phyloP scores from a whole-genome alignment of 2,113 vertebrate genomes.

The Chrysochloris asiatica region DNA sequence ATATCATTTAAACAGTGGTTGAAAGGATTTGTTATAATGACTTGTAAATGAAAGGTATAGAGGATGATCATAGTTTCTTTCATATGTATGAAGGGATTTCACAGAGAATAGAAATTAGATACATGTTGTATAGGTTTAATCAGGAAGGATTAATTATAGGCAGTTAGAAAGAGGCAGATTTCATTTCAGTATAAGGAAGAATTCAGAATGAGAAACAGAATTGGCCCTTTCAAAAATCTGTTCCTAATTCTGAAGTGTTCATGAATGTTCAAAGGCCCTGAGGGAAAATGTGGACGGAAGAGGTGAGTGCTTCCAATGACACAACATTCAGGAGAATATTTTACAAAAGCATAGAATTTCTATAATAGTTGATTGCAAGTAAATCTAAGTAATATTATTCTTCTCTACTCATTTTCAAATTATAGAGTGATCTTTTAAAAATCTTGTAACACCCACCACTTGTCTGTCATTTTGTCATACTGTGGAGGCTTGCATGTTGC shows the following conservation, averaged over 20 bases:
- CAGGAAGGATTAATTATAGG: background rate
- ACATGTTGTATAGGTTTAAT: background rate
- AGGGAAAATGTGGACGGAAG: background rate
- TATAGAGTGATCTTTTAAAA: too few relatives aligned
- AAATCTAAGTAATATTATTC: conserved; percentile 2
- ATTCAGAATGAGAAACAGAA: background rate
- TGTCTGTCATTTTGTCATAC: too few relatives aligned
- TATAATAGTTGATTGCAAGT: conserved; percentile 26
- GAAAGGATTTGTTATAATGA: too few relatives aligned
- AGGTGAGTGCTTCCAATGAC: background rate
- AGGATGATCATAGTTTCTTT: conserved; percentile 7
- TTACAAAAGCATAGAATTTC: background rate
- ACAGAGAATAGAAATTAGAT: background rate
- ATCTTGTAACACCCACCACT: too few relatives aligned
- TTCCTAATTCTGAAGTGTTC: conserved; percentile 17
- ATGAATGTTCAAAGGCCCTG: background rate
- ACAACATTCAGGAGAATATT: conserved; percentile 1
- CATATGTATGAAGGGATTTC: background rate
- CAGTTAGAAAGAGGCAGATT: conserved; percentile 9
- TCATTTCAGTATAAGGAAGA: background rate
- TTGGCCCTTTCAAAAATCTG: background rate
- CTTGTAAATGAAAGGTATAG: background rate
- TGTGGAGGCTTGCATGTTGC: too few relatives aligned
- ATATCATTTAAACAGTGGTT: too few relatives aligned
- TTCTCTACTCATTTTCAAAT: too few relatives aligned